These are phyloP conservation scores for Mythimna vitellina DNA, from an alignment of 2,888 invertebrate genomes.

Conservation along the genomic window DNA sequence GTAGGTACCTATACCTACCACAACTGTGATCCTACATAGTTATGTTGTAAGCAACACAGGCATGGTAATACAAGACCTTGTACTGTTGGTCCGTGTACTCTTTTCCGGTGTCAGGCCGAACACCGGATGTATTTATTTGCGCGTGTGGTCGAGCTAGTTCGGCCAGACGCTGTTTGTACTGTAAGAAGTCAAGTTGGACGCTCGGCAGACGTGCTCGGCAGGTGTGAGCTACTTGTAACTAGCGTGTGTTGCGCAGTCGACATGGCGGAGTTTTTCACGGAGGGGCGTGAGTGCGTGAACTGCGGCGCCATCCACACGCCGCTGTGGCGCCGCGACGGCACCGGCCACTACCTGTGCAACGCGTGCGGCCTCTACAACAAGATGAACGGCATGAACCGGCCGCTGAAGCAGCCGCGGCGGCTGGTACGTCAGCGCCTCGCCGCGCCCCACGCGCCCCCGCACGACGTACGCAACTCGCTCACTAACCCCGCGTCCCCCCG, in stretches of 20 bases:
- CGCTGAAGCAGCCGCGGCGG: slow-evolving; percentile 99
- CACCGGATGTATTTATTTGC: slow-evolving; percentile 31
- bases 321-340: slow-evolving; percentile 99
- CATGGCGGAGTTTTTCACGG: slow-evolving; percentile 95
- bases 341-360: slow-evolving; percentile 99
- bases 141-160: slow-evolving; percentile 29
- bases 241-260: slow-evolving; percentile 83
- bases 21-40: neutral
- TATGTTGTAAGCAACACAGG: slow-evolving; percentile 9
- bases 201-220: slow-evolving; percentile 60
- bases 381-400: slow-evolving; percentile 99
- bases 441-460: slow-evolving; percentile 84
- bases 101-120: slow-evolving; percentile 2
- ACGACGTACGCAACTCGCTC: slow-evolving; percentile 82
- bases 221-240: slow-evolving; percentile 61
- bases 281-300: slow-evolving; percentile 99
- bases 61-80: slow-evolving; percentile 6
- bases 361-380: slow-evolving; percentile 99
- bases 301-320: slow-evolving; percentile 99
- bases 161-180: slow-evolving; percentile 35
- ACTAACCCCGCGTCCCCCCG: slow-evolving; percentile 69
- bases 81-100: slow-evolving; percentile 6
- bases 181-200: slow-evolving; percentile 51
- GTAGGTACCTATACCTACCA: neutral
- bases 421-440: slow-evolving; percentile 95